Percentiles rank a stretch among this genome's conserved stretches.
Evolutionary conservation across 1,140 invertebrate species (phyloP).

Genomic region (Coptotermes formosanus): DNA sequence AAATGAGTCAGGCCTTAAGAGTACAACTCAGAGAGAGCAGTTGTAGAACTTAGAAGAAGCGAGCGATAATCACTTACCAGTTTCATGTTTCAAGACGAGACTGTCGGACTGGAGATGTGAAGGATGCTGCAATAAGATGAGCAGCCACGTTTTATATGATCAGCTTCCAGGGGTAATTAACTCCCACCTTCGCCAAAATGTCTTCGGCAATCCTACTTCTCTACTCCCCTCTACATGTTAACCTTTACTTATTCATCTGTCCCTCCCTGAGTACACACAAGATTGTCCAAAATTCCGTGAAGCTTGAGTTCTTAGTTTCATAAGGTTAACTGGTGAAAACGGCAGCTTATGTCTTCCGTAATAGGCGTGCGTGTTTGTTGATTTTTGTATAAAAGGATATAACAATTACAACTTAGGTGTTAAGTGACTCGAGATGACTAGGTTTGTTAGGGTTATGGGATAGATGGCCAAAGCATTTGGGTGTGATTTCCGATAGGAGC

Average conservation of each 20-base stretch:
- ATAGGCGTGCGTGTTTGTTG: no score
- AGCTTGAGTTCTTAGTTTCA: neutral
- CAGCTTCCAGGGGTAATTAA: neutral
- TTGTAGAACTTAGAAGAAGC: no score
- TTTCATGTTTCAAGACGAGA: neutral
- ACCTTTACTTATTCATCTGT: neutral
- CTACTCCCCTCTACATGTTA: neutral
- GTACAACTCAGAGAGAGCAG: no score
- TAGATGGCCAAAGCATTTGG: no score
- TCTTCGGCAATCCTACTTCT: neutral
- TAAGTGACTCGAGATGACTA: no score
- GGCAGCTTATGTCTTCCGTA: neutral
- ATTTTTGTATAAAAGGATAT: no score
- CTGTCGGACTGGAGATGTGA: neutral
- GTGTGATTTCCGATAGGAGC: no score
- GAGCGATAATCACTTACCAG: neutral
- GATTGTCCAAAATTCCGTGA: neutral
- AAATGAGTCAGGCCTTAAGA: no score
- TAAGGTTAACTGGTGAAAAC: neutral
- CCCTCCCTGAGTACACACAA: neutral
- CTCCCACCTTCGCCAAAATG: neutral
- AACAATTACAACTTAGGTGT: no score
- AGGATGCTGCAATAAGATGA: neutral
- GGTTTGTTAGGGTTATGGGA: no score
- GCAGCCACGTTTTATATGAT: constrained; percentile 2